Evolutionary conservation across 2,888 invertebrate genomes (phyloP).

Genomic region (Caenorhabditis panamensis): DNA sequence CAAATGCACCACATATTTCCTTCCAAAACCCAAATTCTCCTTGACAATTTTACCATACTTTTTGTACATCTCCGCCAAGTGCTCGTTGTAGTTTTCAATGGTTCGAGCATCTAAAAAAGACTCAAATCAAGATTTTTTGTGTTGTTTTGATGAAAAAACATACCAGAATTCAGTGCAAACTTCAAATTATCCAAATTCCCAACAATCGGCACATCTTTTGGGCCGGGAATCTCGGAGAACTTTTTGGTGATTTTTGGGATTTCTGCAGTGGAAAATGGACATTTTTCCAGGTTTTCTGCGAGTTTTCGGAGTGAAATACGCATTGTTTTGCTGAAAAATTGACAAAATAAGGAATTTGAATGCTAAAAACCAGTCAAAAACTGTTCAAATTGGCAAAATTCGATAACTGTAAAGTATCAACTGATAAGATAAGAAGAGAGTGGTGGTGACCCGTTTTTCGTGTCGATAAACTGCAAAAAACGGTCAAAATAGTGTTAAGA

Average conservation of each 20-base stretch:
- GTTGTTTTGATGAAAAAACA: no score
- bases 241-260: neutral
- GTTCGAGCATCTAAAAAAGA: conserved; percentile 33
- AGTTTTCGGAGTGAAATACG: conserved; percentile 28
- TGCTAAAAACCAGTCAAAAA: neutral
- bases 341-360: neutral
- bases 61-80: conserved; percentile 82
- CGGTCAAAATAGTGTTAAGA: no score
- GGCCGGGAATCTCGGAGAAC: conserved; percentile 67
- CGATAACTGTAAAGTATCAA: no score
- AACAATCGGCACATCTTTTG: conserved; percentile 55
- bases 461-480: no score
- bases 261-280: conserved; percentile 29
- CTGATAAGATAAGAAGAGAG: conserved; percentile 53
- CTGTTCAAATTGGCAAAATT: neutral
- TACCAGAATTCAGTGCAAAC: conserved; percentile 36
- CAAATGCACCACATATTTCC: conserved; percentile 82
- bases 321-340: conserved; percentile 25
- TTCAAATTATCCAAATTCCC: conserved; percentile 61
- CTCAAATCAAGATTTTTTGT: no score
- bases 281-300: conserved; percentile 46
- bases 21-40: conserved; percentile 82
- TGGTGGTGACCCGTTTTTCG: conserved; percentile 26
- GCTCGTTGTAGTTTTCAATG: conserved; percentile 57
- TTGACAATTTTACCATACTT: conserved; percentile 84